Base-by-base conservation (phyloP, 2,113 vertebrate species). In the Mugil cephalus region DNA sequence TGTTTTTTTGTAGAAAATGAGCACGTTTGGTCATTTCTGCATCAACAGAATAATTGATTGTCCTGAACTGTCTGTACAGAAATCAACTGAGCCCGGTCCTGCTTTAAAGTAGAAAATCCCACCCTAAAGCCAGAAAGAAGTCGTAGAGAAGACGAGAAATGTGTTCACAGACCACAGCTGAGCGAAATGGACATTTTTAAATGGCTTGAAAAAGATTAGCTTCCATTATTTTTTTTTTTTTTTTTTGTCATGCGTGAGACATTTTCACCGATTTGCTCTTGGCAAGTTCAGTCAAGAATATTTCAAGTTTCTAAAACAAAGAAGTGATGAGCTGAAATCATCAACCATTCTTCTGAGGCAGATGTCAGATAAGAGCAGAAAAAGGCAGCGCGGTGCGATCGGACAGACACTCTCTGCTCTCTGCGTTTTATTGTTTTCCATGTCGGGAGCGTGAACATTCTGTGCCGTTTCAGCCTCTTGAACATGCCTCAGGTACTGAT, bases 301-400 rank as follows among this genome's bases (percentile, higher is more conserved):
- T 46, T 65, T 72, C 19, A 77, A 72, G 55, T 77, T 63, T 59
- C 56, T 24, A 19, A 67, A 69, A 61, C 17, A 50, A 56, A 61
- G 42, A 71, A 30, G 8, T 18, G 19, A 47, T 47, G n/a, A 62
- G 18, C 19, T 65, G 36, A 66, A 78, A 52, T 65, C 45, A 36
- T 17, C 59, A 18, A 42, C 38, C 17, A 2, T 42, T 80, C 52
- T 36, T 80, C 56, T 48, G 81, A 72, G 53, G 69, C 62, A 1
- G 54, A 68, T 13, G 39, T 66, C 52, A 70, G 61, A 72, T 72
- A 59, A 77, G 50, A 71, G 77, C 80, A 73, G 68, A 81, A 87
- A n/a, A 91, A 92, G 91, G 89, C 91, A 90, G 85, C 85, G 61
- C 35, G 89, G 91, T 88, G 87, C 30, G 54, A 77, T 80, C 58